A percentile compares a stretch with the other conserved stretches of the same genome.
Conservation (phyloP, 1,140 invertebrate species). For the Hestina assimilis region DNA sequence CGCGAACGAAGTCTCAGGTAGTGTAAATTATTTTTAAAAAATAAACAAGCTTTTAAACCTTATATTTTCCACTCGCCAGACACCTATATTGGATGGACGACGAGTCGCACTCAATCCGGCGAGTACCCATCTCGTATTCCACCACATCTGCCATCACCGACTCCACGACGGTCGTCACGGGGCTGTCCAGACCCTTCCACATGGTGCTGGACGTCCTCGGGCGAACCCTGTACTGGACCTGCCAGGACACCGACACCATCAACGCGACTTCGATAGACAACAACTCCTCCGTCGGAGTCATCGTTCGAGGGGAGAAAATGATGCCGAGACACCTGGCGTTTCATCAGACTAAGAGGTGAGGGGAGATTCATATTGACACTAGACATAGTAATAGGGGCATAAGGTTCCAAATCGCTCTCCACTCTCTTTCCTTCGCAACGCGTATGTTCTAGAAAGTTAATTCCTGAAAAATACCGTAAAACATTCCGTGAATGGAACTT, state of each 20-base stretch:
- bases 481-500: too few relatives aligned
- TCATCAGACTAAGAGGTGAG: slow-evolving; percentile 86
- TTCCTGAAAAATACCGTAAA: too few relatives aligned
- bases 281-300: slow-evolving; percentile 79
- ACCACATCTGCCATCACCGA: slow-evolving; percentile 70
- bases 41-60: background rate
- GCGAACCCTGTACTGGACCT: slow-evolving; percentile 92
- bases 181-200: slow-evolving; percentile 83
- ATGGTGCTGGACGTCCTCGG: slow-evolving; percentile 92
- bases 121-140: slow-evolving; percentile 82
- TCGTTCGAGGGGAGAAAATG: slow-evolving; percentile 85
- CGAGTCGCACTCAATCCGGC: slow-evolving; percentile 85
- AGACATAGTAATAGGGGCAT: too few relatives aligned
- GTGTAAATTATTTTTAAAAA: too few relatives aligned
- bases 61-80: slow-evolving; percentile 19
- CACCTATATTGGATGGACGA: slow-evolving; percentile 85
- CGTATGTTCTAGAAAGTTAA: too few relatives aligned
- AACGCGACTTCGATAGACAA: slow-evolving; percentile 87
- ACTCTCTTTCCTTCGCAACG: too few relatives aligned
- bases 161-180: slow-evolving; percentile 80
- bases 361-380: too few relatives aligned
- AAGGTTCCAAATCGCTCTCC: too few relatives aligned
- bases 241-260: slow-evolving; percentile 88
- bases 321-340: slow-evolving; percentile 90
- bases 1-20: too few relatives aligned